A percentile compares a stretch with the other conserved stretches of the same genome.
Conservation (phyloP, 2,797 vertebrate genomes). For the Fistularia tabacaria region DNA sequence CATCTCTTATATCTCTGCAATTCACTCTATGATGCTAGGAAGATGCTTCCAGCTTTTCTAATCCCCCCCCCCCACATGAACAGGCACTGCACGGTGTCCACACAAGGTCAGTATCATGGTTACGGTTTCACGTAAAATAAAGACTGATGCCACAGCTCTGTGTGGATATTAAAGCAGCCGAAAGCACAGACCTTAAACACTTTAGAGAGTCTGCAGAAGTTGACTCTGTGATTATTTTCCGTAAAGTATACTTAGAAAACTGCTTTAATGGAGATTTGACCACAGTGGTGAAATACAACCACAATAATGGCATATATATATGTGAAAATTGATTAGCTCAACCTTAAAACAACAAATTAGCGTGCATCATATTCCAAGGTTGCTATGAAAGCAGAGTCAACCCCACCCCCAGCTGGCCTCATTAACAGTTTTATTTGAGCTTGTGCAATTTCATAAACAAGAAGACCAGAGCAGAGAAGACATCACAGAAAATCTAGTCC, state of each 20-base stretch:
- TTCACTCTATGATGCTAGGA: too few species aligned
- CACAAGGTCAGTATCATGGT: too few species aligned
- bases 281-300: too few species aligned
- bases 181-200: too few species aligned
- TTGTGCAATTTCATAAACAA: slow-evolving; percentile 39
- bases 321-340: slow-evolving; percentile 15
- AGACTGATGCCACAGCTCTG: too few species aligned
- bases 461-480: slow-evolving; percentile 30
- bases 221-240: background rate
- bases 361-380: slow-evolving; percentile 21
- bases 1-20: too few species aligned
- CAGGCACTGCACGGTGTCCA: too few species aligned
- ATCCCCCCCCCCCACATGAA: too few species aligned
- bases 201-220: background rate
- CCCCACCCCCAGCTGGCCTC: slow-evolving; percentile 27
- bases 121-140: too few species aligned
- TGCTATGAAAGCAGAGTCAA: slow-evolving; percentile 30
- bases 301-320: slow-evolving; percentile 1
- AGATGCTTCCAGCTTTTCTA: too few species aligned
- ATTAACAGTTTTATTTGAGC: slow-evolving; percentile 44
- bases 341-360: slow-evolving; percentile 19
- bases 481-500: slow-evolving; percentile 30
- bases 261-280: background rate
- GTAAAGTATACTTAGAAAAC: too few species aligned
- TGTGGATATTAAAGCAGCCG: too few species aligned